phyloP scores from a whole-genome alignment of 1,140 invertebrate species.

The Sinella curviseta region DNA sequence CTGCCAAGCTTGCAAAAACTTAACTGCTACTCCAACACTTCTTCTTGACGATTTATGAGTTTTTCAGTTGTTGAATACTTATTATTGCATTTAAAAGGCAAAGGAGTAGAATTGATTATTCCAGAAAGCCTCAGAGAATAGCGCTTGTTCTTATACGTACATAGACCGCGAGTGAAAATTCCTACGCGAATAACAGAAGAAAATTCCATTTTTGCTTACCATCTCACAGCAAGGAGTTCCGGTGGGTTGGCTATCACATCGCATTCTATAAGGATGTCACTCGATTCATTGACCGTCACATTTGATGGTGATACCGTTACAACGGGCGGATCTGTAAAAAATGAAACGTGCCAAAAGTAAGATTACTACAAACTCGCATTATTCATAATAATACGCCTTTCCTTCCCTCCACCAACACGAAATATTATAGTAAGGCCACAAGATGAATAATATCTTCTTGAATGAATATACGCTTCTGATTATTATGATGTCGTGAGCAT shows the following conservation, averaged over 20 bases:
- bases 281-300: conserved; percentile 75
- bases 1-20: not conserved
- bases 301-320: conserved; percentile 70
- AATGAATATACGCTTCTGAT: too few relatives aligned
- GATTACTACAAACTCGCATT: not conserved
- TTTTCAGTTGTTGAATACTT: not conserved
- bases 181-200: too few relatives aligned
- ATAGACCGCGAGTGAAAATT: too few relatives aligned
- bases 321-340: conserved; percentile 73
- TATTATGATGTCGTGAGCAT: not conserved
- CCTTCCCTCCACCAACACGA: too few relatives aligned
- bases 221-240: conserved; percentile 69
- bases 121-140: too few relatives aligned
- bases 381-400: conserved; percentile 1
- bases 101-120: too few relatives aligned
- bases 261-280: conserved; percentile 72
- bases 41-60: conserved; percentile 1
- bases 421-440: too few relatives aligned
- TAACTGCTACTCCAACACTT: not conserved
- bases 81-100: not conserved
- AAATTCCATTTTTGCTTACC: conserved; percentile 63
- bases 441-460: too few relatives aligned
- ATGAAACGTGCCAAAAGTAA: conserved; percentile 23
- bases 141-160: too few relatives aligned
- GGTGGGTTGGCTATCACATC: conserved; percentile 80